Percentiles rank a stretch among this genome's conserved stretches.
Evolutionary conservation across 2,888 invertebrate genomes (phyloP).

Genomic region (Diarsia dahlii): DNA sequence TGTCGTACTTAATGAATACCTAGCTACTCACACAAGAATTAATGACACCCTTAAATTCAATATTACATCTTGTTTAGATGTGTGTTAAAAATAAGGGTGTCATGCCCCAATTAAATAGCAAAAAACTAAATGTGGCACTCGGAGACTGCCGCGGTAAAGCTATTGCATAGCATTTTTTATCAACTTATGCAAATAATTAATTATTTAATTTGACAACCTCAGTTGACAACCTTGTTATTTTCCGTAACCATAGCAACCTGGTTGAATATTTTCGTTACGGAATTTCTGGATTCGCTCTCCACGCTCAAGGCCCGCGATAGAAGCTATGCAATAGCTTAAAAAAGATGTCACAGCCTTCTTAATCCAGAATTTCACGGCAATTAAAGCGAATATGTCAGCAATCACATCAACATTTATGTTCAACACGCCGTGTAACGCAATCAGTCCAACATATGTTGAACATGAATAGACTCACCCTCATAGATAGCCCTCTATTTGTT

Average conservation of each 20-base stretch:
- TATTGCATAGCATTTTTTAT: too few species aligned
- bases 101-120: background rate
- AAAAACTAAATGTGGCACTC: too few species aligned
- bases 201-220: too few species aligned
- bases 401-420: constrained; percentile 52
- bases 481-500: constrained; percentile 68
- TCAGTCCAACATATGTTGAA: constrained; percentile 67
- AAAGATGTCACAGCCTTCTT: constrained; percentile 12
- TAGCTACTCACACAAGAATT: background rate
- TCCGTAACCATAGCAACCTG: too few species aligned
- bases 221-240: too few species aligned
- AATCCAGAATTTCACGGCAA: constrained; percentile 35
- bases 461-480: constrained; percentile 62
- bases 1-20: background rate
- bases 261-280: too few species aligned
- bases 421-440: constrained; percentile 62
- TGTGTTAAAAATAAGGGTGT: too few species aligned
- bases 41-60: background rate
- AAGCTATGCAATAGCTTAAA: too few species aligned
- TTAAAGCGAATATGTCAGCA: constrained; percentile 43
- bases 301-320: too few species aligned
- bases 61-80: background rate
- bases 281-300: too few species aligned
- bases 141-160: too few species aligned
- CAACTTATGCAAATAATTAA: too few species aligned